phyloP scores from a whole-genome alignment of 2,113 vertebrate species.

The Laticauda laticaudata region DNA sequence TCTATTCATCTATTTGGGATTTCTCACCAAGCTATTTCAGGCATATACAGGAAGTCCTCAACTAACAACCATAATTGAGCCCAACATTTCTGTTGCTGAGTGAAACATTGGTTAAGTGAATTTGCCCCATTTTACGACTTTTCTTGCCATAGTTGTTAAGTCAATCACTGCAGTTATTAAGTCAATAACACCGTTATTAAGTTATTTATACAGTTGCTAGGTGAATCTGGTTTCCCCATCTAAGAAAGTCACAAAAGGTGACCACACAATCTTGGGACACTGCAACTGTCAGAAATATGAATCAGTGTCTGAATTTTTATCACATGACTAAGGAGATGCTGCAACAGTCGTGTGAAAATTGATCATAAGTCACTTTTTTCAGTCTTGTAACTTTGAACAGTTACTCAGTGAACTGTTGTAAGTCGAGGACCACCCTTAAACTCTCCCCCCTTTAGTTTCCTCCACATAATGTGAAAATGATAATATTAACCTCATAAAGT shows the following conservation, averaged over 20 bases:
- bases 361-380: not conserved
- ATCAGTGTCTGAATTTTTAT: not conserved
- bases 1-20: no score
- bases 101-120: no score
- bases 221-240: no score
- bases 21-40: no score
- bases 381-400: not conserved
- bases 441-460: no score
- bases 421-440: not conserved
- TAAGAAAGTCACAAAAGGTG: not conserved
- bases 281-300: not conserved
- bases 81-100: no score
- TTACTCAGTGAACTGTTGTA: not conserved
- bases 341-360: not conserved
- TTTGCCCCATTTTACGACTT: no score
- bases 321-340: not conserved
- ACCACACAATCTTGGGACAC: not conserved
- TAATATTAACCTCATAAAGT: not conserved
- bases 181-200: no score
- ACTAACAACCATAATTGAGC: no score
- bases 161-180: no score
- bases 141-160: no score
- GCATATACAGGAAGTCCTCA: not conserved
- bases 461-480: not conserved
- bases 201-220: no score